phyloP scores from a whole-genome alignment of 1,140 invertebrate species.

The Aphaenogaster floridana region DNA sequence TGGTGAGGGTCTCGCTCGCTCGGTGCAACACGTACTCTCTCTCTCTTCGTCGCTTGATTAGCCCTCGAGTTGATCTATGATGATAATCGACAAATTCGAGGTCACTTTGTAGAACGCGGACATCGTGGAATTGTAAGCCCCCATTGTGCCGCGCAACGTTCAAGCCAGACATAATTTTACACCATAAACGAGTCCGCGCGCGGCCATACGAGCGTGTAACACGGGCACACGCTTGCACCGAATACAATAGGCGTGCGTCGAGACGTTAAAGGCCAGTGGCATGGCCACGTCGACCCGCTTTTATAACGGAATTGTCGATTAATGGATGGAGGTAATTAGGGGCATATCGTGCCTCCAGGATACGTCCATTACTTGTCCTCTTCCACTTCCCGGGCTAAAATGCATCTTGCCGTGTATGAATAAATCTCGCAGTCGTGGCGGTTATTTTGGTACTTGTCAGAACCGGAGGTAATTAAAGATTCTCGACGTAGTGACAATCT shows the following conservation, averaged over 20 bases:
- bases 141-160: conserved; percentile 49
- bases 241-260: conserved; percentile 60
- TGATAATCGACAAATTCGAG: conserved; percentile 62
- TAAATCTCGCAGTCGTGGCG: neutral
- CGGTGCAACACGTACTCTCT: conserved; percentile 40
- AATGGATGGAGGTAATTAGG: conserved; percentile 67
- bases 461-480: neutral
- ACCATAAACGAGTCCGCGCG: conserved; percentile 53
- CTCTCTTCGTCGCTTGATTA: conserved; percentile 37
- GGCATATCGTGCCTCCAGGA: conserved; percentile 47
- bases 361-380: conserved; percentile 62
- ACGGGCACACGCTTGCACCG: conserved; percentile 44
- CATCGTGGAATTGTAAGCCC: conserved; percentile 55
- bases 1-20: neutral
- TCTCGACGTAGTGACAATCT: neutral
- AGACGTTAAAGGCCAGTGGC: conserved; percentile 62
- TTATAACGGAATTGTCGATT: conserved; percentile 59
- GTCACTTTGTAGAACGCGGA: conserved; percentile 62
- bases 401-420: conserved; percentile 32
- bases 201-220: conserved; percentile 53
- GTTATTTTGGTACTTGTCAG: neutral
- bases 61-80: conserved; percentile 53
- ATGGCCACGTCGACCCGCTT: conserved; percentile 60
- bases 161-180: conserved; percentile 61
- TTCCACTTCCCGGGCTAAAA: conserved; percentile 30